Conservation (phyloP, 2,113 vertebrate genomes). For the Andinoacara biseriatus region DNA sequence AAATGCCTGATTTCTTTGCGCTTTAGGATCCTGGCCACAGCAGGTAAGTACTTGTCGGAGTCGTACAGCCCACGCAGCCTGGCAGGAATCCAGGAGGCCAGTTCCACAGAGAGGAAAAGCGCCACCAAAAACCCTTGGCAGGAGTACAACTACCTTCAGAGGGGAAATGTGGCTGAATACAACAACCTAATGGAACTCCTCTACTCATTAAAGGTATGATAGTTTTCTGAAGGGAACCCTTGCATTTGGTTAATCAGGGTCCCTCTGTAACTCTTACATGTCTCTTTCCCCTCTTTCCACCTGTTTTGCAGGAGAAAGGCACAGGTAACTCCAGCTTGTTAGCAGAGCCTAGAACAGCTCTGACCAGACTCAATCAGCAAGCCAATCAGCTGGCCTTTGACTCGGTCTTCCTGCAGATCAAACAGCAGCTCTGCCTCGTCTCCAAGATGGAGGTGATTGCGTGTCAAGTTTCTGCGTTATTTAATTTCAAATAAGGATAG, state of each 20-base stretch:
- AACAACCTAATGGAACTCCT: conserved; percentile 93
- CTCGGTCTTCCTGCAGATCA: conserved; percentile 95
- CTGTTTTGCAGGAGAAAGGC: conserved; percentile 88
- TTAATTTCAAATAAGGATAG: conserved; percentile 19
- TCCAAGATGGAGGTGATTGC: conserved; percentile 90
- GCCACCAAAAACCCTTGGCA: conserved; percentile 93
- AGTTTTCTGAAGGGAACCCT: not conserved
- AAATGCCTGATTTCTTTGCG: not conserved
- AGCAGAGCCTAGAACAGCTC: conserved; percentile 77
- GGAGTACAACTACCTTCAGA: conserved; percentile 95
- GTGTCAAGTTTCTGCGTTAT: conserved; percentile 20
- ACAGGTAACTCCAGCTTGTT: conserved; percentile 88
- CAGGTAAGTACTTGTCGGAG: conserved; percentile 91
- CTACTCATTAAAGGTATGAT: conserved; percentile 90
- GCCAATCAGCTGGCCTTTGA: conserved; percentile 96
- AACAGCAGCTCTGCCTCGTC: conserved; percentile 90
- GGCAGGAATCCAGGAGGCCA: conserved; percentile 87
- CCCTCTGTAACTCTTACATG: not conserved
- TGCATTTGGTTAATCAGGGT: not conserved
- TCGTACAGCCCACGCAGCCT: conserved; percentile 94
- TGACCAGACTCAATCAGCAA: conserved; percentile 93
- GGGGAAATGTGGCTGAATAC: conserved; percentile 85
- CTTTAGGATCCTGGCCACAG: conserved; percentile 88
- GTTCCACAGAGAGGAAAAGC: conserved; percentile 85
- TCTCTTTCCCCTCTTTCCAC: not conserved